A percentile compares a stretch with the other conserved stretches of the same genome.
phyloP scores from a whole-genome alignment of 2,113 vertebrate genomes.

The Merops nubicus region DNA sequence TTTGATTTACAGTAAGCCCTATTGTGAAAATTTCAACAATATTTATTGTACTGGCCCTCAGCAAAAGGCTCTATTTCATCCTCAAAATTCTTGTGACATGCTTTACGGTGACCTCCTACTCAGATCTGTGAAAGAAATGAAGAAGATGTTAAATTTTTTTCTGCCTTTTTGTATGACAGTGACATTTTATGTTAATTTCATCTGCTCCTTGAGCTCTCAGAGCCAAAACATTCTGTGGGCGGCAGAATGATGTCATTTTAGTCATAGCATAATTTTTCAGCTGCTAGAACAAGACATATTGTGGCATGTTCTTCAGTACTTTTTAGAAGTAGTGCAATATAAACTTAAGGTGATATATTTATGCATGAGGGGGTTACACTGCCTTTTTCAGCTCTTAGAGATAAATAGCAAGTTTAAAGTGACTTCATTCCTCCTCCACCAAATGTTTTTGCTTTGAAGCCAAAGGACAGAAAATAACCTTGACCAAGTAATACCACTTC shows the following conservation, averaged over 20 bases:
- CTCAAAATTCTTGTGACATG: conserved; percentile 41
- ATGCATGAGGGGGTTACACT: conserved; percentile 66
- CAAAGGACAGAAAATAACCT: background rate
- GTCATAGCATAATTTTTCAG: conserved; percentile 79
- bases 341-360: conserved; percentile 76
- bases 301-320: conserved; percentile 79
- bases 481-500: background rate
- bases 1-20: background rate
- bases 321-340: conserved; percentile 75
- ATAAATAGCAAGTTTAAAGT: conserved; percentile 54
- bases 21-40: background rate
- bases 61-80: conserved; percentile 26
- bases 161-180: conserved; percentile 68
- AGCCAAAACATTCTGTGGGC: conserved; percentile 78
- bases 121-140: conserved; percentile 57
- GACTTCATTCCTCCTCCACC: conserved; percentile 39
- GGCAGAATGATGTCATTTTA: conserved; percentile 80
- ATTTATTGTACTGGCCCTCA: background rate
- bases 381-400: conserved; percentile 66
- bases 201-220: conserved; percentile 72
- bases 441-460: conserved; percentile 43
- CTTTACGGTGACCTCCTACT: conserved; percentile 65
- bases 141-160: conserved; percentile 74
- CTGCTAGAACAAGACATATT: conserved; percentile 82
- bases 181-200: conserved; percentile 79